Conservation (phyloP, 2,113 vertebrate species). For the Symphodus melops region DNA sequence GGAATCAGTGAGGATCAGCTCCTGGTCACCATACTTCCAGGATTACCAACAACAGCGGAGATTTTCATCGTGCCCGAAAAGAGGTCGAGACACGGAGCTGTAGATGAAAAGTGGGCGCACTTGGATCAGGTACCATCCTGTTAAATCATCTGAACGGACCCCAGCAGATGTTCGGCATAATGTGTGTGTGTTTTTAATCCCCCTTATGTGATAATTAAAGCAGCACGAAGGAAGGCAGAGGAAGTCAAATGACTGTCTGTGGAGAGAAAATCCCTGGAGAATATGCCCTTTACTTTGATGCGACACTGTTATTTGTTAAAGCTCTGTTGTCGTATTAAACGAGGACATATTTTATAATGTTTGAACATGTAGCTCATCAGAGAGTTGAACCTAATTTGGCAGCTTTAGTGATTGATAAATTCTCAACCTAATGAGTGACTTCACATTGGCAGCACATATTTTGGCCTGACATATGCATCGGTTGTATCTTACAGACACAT, state of each 20-base stretch:
- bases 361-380: neutral
- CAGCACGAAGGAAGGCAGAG: neutral
- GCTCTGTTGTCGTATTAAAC: slow-evolving; percentile 24
- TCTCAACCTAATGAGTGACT: neutral
- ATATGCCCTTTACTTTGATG: slow-evolving; percentile 25
- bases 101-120: slow-evolving; percentile 81
- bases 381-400: slow-evolving; percentile 1
- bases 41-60: slow-evolving; percentile 89
- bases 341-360: neutral
- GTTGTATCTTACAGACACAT: neutral
- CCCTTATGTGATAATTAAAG: slow-evolving; percentile 35
- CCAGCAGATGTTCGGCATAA: slow-evolving; percentile 8
- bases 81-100: slow-evolving; percentile 70
- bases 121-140: slow-evolving; percentile 85
- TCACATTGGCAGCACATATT: neutral
- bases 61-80: slow-evolving; percentile 89
- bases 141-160: slow-evolving; percentile 18
- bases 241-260: neutral
- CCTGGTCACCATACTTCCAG: slow-evolving; percentile 88
- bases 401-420: neutral
- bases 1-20: slow-evolving; percentile 87
- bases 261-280: slow-evolving; percentile 30
- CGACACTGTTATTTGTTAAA: neutral
- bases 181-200: neutral
- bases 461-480: too few species aligned